Base-by-base conservation (phyloP, 2,113 vertebrate species). In the Heterotis niloticus region DNA sequence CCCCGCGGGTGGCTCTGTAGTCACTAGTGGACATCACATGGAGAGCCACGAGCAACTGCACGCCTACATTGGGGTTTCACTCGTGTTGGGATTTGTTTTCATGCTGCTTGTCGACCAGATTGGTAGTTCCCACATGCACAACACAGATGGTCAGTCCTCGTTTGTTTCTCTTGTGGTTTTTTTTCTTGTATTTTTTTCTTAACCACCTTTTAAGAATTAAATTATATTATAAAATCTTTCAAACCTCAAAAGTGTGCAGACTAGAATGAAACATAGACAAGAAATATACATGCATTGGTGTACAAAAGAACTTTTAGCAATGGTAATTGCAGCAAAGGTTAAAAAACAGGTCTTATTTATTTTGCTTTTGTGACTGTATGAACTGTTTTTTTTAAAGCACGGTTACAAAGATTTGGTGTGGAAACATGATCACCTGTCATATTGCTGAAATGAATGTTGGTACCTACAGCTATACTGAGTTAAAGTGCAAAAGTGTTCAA, bases 51-150 rank as follows among this genome's bases (percentile, higher is more conserved):
- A 90, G 82, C 91, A 93, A 79, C 87, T 99, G 12, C 97, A 99
- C 0, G 97, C 97, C 81, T 99, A 92, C 90, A 99, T 99, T 0
- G 97, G 98, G 0, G 92, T 99, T 20, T 99, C 98, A 12, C 93
- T 99, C 1, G 97, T 99, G 0, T 90, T 99, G 0, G 98, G 98
- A 84, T 99, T 99, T 66, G 98, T 99, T 83, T 99, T 99, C 83
- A 99, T 99, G 98, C 91, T 99, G 11, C 83, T 99, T 75, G 96
- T 99, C 80, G 98, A 99, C 85, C 96, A 99, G 90, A 97, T 99
- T 68, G 98, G 98, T 81, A 96, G 92, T 67, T 94, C 96, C 76
- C 98, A 98, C 5, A 87, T 98, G 75, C 97, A 99, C 88, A 88
- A 91, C 88, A 76, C 91, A 77, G 97, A 99, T 23, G 97, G 96